A percentile compares a stretch with the other conserved stretches of the same genome.
Conservation (phyloP, 2,797 vertebrate species). For the Naso thynnoides region DNA sequence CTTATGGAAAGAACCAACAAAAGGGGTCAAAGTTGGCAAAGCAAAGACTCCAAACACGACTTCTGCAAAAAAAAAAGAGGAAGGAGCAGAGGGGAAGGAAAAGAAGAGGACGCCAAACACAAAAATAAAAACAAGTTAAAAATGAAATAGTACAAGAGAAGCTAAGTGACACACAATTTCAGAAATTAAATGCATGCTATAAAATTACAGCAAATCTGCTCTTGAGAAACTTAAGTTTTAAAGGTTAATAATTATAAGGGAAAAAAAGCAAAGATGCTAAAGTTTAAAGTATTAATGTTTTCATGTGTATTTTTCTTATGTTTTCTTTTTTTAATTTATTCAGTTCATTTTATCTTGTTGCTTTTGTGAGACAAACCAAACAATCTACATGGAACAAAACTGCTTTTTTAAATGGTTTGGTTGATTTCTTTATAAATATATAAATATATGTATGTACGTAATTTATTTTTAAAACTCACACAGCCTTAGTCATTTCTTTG, state of each 20-base stretch:
- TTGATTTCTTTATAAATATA: conserved; percentile 82
- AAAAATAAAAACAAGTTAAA: conserved; percentile 79
- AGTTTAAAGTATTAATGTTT: conserved; percentile 81
- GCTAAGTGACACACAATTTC: conserved; percentile 84
- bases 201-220: conserved; percentile 87
- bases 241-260: conserved; percentile 83
- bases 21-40: conserved; percentile 64
- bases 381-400: conserved; percentile 79
- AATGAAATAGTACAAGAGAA: conserved; percentile 82
- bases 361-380: conserved; percentile 82
- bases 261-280: conserved; percentile 78
- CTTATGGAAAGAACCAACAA: conserved; percentile 59
- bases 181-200: conserved; percentile 89
- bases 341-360: conserved; percentile 72
- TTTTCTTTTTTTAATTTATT: conserved; percentile 65
- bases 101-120: conserved; percentile 83
- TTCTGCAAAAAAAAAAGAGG: conserved; percentile 70
- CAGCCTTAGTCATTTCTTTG: conserved; percentile 85
- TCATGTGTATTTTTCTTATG: conserved; percentile 78
- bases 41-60: conserved; percentile 74
- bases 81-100: conserved; percentile 81
- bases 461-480: conserved; percentile 84
- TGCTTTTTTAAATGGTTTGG: conserved; percentile 78
- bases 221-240: conserved; percentile 87
- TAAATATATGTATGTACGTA: conserved; percentile 79